A percentile compares a stretch with the other conserved stretches of the same genome.
Conservation (phyloP, 2,888 invertebrate genomes). For the Phengaris arion region DNA sequence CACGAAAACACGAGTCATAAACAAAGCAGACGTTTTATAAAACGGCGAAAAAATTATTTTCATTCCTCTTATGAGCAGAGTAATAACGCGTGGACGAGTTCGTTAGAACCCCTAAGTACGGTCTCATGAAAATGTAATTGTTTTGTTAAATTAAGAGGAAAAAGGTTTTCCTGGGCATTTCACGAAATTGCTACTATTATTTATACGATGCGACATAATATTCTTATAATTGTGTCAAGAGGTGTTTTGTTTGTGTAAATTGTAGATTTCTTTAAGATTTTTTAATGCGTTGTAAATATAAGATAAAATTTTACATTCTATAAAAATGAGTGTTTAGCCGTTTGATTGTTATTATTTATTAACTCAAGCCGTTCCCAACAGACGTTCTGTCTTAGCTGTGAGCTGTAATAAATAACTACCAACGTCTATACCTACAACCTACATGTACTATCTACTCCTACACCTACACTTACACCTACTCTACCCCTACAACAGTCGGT, state of each 20-base stretch:
- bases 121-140: conserved; percentile 40
- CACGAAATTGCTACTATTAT: background rate
- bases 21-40: conserved; percentile 15
- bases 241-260: conserved; percentile 5
- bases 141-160: conserved; percentile 41
- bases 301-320: too few relatives aligned
- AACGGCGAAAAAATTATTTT: conserved; percentile 40
- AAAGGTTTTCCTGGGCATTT: conserved; percentile 35
- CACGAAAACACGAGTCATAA: background rate
- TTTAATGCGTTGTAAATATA: too few relatives aligned
- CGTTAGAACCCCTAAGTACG: conserved; percentile 40
- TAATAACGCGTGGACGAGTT: conserved; percentile 58
- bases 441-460: too few relatives aligned
- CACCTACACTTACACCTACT: too few relatives aligned
- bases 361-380: too few relatives aligned
- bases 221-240: conserved; percentile 1
- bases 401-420: too few relatives aligned
- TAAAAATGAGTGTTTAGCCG: too few relatives aligned
- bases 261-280: background rate
- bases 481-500: too few relatives aligned
- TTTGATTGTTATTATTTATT: too few relatives aligned
- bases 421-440: too few relatives aligned
- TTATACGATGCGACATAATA: background rate
- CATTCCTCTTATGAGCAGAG: conserved; percentile 49
- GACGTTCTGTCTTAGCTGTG: too few relatives aligned